A percentile compares a stretch with the other conserved stretches of the same genome.
Evolutionary conservation across 1,140 invertebrate species (phyloP).

Genomic region (Drosophila insularis): DNA sequence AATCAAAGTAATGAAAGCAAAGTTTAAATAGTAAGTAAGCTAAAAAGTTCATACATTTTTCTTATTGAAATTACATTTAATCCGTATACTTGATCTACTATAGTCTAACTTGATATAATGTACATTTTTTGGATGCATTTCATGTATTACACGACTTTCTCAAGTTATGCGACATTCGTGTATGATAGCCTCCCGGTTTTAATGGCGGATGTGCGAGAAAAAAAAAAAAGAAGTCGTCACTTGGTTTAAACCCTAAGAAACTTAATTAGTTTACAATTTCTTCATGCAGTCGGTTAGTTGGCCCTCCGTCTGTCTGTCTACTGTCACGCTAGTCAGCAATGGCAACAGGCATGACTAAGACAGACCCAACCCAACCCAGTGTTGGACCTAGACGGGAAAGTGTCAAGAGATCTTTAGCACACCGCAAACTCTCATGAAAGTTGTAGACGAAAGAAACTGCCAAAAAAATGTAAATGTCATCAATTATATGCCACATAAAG

Average conservation of each 20-base stretch:
- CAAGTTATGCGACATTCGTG: background rate
- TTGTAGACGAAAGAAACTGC: background rate
- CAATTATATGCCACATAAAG: conserved; percentile 58
- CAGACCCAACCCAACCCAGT: background rate
- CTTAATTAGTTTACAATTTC: conserved; percentile 11
- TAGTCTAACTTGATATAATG: background rate
- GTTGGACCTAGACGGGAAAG: conserved; percentile 34
- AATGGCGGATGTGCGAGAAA: background rate
- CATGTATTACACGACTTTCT: background rate
- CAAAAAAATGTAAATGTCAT: conserved; percentile 58
- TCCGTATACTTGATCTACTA: no score
- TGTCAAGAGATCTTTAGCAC: conserved; percentile 20
- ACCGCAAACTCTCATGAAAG: no score
- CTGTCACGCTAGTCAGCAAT: conserved; percentile 35
- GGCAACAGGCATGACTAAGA: conserved; percentile 32
- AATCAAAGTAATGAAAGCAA: no score
- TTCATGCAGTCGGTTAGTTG: conserved; percentile 31
- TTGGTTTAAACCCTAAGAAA: conserved; percentile 5
- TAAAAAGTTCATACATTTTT: no score
- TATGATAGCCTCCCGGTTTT: background rate
- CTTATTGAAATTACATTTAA: no score
- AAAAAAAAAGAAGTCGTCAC: background rate
- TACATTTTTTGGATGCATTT: conserved; percentile 2
- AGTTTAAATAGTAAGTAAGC: no score
- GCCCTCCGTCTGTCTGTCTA: no score